Percentiles rank a stretch among this genome's conserved stretches.
Evolutionary conservation across 2,113 vertebrate species (phyloP).

Genomic region (Rhabdomys dilectus): DNA sequence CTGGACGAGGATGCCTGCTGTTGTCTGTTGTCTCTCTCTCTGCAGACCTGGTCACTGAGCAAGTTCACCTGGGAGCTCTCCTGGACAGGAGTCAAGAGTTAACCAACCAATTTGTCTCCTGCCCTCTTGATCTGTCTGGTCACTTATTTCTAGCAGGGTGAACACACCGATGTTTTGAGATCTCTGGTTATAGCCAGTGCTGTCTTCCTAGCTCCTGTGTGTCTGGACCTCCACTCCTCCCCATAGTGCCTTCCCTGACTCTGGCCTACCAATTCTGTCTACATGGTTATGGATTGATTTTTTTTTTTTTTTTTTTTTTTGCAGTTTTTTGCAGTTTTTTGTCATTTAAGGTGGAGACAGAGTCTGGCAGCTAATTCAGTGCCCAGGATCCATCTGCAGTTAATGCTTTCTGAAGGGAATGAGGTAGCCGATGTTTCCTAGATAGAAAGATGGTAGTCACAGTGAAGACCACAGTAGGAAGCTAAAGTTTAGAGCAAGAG

Average conservation of each 20-base stretch:
- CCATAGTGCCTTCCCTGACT: background rate
- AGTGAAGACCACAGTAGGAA: background rate
- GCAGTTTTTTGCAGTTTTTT: too few species aligned
- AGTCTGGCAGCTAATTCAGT: too few species aligned
- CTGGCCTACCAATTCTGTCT: background rate
- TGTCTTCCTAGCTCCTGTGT: background rate
- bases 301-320: too few species aligned
- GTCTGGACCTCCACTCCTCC: background rate
- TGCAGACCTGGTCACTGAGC: background rate
- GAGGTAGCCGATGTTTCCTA: too few species aligned
- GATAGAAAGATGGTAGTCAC: too few species aligned
- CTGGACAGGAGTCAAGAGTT: background rate
- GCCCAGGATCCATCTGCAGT: accelerated
- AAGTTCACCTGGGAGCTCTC: background rate
- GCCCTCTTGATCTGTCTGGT: background rate
- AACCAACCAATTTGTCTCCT: background rate
- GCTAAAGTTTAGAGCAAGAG: background rate
- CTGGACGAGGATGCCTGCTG: background rate
- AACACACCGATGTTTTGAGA: background rate
- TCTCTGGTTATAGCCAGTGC: background rate
- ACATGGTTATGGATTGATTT: background rate
- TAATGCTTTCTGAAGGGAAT: background rate
- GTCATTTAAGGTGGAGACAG: background rate
- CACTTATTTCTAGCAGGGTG: background rate
- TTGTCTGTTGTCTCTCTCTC: background rate